These are phyloP conservation scores for Dysmachus trigonus DNA, from an alignment of 2,888 invertebrate species.

Conservation along the genomic window DNA sequence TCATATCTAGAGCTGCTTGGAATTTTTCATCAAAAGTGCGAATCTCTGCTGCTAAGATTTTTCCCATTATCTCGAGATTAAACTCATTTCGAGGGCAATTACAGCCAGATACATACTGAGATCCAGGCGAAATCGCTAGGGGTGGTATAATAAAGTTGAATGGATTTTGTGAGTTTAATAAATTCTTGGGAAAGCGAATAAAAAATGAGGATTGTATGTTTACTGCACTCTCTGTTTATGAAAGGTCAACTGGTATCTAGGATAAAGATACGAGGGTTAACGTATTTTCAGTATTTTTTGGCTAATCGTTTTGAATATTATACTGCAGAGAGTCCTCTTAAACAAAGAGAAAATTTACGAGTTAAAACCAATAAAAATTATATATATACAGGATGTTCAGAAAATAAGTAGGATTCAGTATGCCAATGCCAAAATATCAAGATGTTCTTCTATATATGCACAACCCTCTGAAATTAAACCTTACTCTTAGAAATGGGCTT, in stretches of 20 bases:
- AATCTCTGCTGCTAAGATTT: not conserved
- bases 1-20: not conserved
- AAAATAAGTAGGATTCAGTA: too few relatives aligned
- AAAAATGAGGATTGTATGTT: not conserved
- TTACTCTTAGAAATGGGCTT: too few relatives aligned
- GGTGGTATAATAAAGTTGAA: not conserved
- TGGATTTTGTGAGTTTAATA: not conserved
- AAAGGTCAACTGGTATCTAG: not conserved
- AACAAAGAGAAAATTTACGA: too few relatives aligned
- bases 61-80: slow-evolving; percentile 25
- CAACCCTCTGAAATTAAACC: too few relatives aligned
- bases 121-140: not conserved
- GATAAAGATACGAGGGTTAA: too few relatives aligned
- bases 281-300: not conserved
- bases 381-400: too few relatives aligned
- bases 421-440: too few relatives aligned
- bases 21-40: not conserved
- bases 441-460: too few relatives aligned
- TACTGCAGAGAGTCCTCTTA: too few relatives aligned
- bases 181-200: not conserved
- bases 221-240: not conserved
- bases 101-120: not conserved
- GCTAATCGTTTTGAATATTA: too few relatives aligned
- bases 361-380: too few relatives aligned
- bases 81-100: slow-evolving; percentile 1